Evolutionary conservation across 2,113 vertebrate genomes (phyloP), one percentile per base, ranked within the genome.

Genomic region (Clarias batrachus): DNA sequence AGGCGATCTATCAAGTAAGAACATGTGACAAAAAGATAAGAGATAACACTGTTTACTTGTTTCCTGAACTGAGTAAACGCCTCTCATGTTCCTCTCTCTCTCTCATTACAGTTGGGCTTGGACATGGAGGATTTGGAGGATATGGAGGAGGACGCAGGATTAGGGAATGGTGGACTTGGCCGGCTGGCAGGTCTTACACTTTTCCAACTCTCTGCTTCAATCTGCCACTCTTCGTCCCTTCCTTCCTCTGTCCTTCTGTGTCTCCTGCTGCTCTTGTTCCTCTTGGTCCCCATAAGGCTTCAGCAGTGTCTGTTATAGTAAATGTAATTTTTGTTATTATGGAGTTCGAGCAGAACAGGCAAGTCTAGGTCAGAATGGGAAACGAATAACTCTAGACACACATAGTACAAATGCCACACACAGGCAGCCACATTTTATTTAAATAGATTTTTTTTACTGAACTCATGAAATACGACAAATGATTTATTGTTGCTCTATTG

Each of bases 71-170:
- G 56, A 73, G n/a, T 25, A 73, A 57, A 33, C 17, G 82, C 68
- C 48, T 8, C 48, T 76, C 76, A 41, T 7, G 56, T 70, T 11
- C 3, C 25, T 86, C 0, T 89, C 25, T 86, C 0, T 89, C 56
- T 1, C 86, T 73, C 54, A 48, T 76, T 80, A n/a, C 85, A 95
- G 98, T 95, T 99, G 0, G 98, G 98, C 30, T 89, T 99, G 95
- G 98, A 99, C 90, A 99, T 99, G 91, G 98, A 99, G 85, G 98
- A 99, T 93, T 93, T 99, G 92, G 97, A 99, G 93, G 98, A 99
- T 88, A 96, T 99, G 48, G 98, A 99, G 91, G 97, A 98, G 92
- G 98, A 99, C 59, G 98, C 98, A 0, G 98, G 98, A 0, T 96
- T 99, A 13, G 98, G 98, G 37, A 99, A 99, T 0, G 98, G 98